Percentiles rank a stretch among this genome's conserved stretches.
Evolutionary conservation across 2,888 invertebrate species (phyloP).

Genomic region (Ornithoptera priamus): DNA sequence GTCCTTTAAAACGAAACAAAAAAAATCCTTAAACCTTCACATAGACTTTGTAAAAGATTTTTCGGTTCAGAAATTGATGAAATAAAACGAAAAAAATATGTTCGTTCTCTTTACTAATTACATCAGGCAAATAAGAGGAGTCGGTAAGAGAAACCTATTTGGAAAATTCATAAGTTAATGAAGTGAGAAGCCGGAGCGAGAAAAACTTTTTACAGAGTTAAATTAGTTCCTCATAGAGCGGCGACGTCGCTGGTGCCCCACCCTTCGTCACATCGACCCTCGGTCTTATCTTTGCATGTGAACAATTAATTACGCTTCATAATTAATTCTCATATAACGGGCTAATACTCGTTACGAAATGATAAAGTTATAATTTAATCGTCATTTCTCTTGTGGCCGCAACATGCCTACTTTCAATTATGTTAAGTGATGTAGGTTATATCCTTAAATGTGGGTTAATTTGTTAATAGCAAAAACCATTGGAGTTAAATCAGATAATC

Average conservation of each 20-base stretch:
- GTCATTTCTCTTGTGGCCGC: conserved; percentile 39
- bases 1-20: too few relatives aligned
- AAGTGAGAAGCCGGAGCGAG: conserved; percentile 31
- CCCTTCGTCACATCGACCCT: conserved; percentile 49
- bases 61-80: not conserved
- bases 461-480: not conserved
- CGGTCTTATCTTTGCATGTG: conserved; percentile 57
- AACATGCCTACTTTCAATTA: conserved; percentile 21
- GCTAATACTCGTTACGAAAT: conserved; percentile 48
- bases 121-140: not conserved
- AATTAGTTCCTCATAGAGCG: conserved; percentile 62
- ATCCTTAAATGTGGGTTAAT: not conserved
- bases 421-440: conserved; percentile 8
- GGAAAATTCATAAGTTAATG: conserved; percentile 25
- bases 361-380: conserved; percentile 59
- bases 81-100: not conserved
- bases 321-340: conserved; percentile 63
- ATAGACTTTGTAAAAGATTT: not conserved
- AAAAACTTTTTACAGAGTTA: conserved; percentile 51
- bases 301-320: conserved; percentile 66
- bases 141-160: conserved; percentile 13
- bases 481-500: too few relatives aligned
- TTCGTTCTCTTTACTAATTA: conserved; percentile 15
- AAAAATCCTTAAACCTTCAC: too few relatives aligned
- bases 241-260: conserved; percentile 47